A percentile compares a stretch with the other conserved stretches of the same genome.
Conservation (phyloP, 2,888 invertebrate species). For the Sarcophaga subvicina region DNA sequence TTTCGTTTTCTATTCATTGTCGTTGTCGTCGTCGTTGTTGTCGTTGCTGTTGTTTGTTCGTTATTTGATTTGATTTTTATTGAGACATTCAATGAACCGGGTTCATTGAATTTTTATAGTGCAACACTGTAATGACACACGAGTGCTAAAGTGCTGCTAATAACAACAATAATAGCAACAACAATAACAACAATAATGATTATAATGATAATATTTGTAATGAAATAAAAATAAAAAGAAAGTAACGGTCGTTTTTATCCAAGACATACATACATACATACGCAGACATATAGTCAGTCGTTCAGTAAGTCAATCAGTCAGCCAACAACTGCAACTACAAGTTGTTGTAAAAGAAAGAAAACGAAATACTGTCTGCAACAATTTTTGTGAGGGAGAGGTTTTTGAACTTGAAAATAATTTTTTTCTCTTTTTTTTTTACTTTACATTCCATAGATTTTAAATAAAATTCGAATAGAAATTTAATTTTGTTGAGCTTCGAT, state of each 20-base stretch:
- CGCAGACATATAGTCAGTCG: too few species aligned
- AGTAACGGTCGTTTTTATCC: too few species aligned
- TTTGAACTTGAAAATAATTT: constrained; percentile 51
- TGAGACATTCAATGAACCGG: constrained; percentile 51
- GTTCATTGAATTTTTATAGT: constrained; percentile 55
- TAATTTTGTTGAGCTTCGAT: not conserved
- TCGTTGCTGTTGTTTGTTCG: constrained; percentile 6
- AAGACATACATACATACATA: too few species aligned
- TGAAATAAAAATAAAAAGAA: not conserved
- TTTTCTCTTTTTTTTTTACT: not conserved
- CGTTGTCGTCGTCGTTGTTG: constrained; percentile 22
- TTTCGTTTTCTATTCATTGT: not conserved
- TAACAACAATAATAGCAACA: too few species aligned
- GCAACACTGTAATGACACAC: constrained; percentile 22
- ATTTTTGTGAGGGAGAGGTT: constrained; percentile 22
- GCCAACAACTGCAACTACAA: not conserved
- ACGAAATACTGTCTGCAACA: constrained; percentile 8
- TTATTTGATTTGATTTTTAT: constrained; percentile 29
- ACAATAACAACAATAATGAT: too few species aligned
- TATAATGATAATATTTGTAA: constrained; percentile 17
- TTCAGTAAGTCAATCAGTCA: too few species aligned
- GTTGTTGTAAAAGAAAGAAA: constrained; percentile 9
- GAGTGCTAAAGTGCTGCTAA: constrained; percentile 27
- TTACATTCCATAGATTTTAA: not conserved
- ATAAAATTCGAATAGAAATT: not conserved